Evolutionary conservation across 35 echinoderm and acorn worm species (phyloP).

Genomic region (Anneissia japonica): DNA sequence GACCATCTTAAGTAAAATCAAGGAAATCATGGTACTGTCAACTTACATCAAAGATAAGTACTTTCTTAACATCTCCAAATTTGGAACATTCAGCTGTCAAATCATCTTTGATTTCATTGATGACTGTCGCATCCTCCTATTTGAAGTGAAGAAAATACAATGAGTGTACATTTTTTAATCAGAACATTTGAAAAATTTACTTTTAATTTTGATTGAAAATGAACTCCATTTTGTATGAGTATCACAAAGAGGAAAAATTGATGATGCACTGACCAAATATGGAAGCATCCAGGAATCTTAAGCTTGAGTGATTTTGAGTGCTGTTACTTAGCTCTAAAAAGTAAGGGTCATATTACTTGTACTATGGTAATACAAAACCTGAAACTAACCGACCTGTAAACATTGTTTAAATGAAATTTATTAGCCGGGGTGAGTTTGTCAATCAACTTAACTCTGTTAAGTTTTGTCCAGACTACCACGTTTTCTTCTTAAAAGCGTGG

Average conservation of each 20-base stretch:
- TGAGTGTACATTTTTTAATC: background rate
- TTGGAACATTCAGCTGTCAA: conserved; percentile 67
- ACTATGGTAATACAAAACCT: background rate
- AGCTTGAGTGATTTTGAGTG: background rate
- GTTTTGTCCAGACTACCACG: too few relatives aligned
- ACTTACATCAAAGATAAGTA: conserved; percentile 97
- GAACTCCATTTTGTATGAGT: background rate
- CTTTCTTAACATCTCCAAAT: conserved; percentile 95
- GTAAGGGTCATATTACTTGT: background rate
- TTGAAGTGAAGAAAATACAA: background rate
- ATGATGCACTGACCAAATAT: background rate
- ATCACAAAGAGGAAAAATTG: background rate
- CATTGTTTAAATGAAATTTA: too few relatives aligned
- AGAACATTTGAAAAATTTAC: too few relatives aligned
- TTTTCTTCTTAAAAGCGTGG: too few relatives aligned
- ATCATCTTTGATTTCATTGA: conserved; percentile 96
- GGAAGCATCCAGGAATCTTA: background rate
- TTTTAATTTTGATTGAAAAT: too few relatives aligned
- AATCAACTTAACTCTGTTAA: too few relatives aligned
- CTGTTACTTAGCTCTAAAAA: background rate
- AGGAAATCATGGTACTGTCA: too few relatives aligned
- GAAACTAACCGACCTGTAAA: background rate
- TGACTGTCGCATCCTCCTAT: conserved; percentile 89
- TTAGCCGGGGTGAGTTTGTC: too few relatives aligned
- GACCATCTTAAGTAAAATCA: too few relatives aligned